Base-by-base conservation (phyloP, 2,888 invertebrate genomes). In the Hirtodrosophila duncani region DNA sequence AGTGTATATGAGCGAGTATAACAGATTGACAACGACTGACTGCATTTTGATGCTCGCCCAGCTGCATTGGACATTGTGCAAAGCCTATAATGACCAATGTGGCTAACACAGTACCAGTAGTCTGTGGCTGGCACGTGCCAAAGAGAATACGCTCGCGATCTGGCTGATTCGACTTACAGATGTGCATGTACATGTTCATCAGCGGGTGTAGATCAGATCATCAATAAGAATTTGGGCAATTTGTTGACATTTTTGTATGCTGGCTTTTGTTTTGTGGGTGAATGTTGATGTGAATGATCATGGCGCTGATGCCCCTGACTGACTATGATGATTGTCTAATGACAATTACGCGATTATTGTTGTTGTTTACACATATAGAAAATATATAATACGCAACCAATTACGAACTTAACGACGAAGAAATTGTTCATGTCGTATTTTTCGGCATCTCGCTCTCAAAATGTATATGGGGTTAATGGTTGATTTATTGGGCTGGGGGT, bases 221-320 rank as follows among this genome's bases (percentile, higher is more conserved):
- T 50, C 51, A 63, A 59, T 30, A 48, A 66, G 55, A 55, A 55
- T 78, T 30, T 50, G 50, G 79, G 78, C 79, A 72, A 78, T 74
- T 74, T 70, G 75, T 63, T 74, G 79, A 78, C 75, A 63, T 45
- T 48, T 70, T 33, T 52, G 31, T 52, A 11, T 41, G 20, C 29
- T 36, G 26, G 4, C 34, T 24, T 23, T 26, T 42, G 34, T 44
- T 42, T 31, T 37, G 26, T 14, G 45, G 37, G 42, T 56, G 45
- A 49, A 64, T 59, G 57, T 30, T 52, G 52, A 31, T 46, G 37
- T 30, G 45, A 37, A 41, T 67, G 46, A 48, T 9, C 17, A 33
- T 24, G n/a, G 10, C 18, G 37, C 23, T 44, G 38, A 29, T 46
- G n/a, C 9, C 18, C 31, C 23, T 44, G 38, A 29, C 41, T 71